A percentile compares a stretch with the other conserved stretches of the same genome.
Conservation (phyloP, 2,888 invertebrate species). For the Crepidodera aurea region DNA sequence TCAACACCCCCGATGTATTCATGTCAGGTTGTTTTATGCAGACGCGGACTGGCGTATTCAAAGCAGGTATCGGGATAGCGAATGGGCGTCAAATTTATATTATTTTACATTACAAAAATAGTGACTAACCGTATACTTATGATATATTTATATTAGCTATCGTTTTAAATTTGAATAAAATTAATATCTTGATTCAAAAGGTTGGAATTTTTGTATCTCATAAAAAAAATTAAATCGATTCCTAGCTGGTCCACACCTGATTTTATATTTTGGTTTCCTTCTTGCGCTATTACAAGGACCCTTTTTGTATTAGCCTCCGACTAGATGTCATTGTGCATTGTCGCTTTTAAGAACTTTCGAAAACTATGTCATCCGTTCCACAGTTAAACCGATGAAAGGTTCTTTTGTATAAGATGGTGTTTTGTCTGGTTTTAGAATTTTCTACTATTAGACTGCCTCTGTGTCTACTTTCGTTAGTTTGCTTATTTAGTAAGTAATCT, state of each 20-base stretch:
- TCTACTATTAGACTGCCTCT: background rate
- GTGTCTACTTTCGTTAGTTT: background rate
- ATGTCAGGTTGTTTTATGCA: constrained; percentile 38
- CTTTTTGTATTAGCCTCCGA: constrained; percentile 23
- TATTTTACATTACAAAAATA: too few species aligned
- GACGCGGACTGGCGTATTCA: too few species aligned
- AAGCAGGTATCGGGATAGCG: too few species aligned
- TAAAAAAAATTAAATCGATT: too few species aligned
- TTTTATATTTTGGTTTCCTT: constrained; percentile 2
- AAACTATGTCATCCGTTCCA: constrained; percentile 37
- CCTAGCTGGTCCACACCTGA: too few species aligned
- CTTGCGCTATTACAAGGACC: background rate
- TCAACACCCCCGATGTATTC: constrained; percentile 38
- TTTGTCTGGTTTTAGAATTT: constrained; percentile 17
- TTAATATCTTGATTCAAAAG: too few species aligned
- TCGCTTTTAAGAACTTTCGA: constrained; percentile 33
- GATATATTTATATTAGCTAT: too few species aligned
- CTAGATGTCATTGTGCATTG: constrained; percentile 27
- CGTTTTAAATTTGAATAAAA: too few species aligned
- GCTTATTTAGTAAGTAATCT: too few species aligned
- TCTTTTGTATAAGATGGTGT: constrained; percentile 14
- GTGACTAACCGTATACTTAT: too few species aligned
- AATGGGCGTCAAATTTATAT: too few species aligned
- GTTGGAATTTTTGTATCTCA: too few species aligned
- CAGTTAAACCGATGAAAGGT: constrained; percentile 21